A percentile compares a stretch with the other conserved stretches of the same genome.
phyloP scores from a whole-genome alignment of 2,113 vertebrate species.

The Furnarius figulus region DNA sequence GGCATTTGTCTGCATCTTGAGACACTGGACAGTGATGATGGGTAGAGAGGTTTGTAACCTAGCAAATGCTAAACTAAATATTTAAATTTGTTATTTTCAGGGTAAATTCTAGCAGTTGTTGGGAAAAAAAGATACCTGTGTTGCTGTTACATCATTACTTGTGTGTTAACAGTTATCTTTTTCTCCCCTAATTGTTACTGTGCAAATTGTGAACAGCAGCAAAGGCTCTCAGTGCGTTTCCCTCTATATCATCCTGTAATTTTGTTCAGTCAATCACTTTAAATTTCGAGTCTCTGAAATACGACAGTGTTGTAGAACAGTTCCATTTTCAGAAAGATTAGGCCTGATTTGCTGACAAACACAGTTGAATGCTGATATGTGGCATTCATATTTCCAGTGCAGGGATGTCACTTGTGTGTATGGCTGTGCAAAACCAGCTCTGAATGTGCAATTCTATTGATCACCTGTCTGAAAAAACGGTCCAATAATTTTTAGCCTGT shows the following conservation, averaged over 20 bases:
- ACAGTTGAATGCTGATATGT: neutral
- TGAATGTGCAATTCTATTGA: neutral
- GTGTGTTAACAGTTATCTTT: neutral
- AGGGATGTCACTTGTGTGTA: neutral
- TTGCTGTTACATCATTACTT: neutral
- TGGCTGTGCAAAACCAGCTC: neutral
- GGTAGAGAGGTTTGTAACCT: neutral
- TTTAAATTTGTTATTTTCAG: neutral
- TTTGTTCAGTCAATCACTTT: neutral
- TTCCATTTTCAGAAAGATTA: neutral
- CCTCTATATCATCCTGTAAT: neutral
- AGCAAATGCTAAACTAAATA: neutral
- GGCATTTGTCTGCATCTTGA: neutral
- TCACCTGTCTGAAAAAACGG: neutral
- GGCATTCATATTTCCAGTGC: neutral
- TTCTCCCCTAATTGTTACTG: neutral
- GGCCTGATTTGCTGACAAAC: neutral
- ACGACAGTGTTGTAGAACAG: neutral
- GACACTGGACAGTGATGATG: too few relatives aligned
- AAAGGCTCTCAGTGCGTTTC: neutral
- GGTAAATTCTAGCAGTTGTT: neutral
- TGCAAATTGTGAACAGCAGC: neutral
- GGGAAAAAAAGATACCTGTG: neutral
- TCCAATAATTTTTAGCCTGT: neutral
- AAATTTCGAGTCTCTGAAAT: neutral